Percentiles rank a stretch among this genome's conserved stretches.
phyloP scores from a whole-genome alignment of 2,113 vertebrate species.

The Anoplopoma fimbria region DNA sequence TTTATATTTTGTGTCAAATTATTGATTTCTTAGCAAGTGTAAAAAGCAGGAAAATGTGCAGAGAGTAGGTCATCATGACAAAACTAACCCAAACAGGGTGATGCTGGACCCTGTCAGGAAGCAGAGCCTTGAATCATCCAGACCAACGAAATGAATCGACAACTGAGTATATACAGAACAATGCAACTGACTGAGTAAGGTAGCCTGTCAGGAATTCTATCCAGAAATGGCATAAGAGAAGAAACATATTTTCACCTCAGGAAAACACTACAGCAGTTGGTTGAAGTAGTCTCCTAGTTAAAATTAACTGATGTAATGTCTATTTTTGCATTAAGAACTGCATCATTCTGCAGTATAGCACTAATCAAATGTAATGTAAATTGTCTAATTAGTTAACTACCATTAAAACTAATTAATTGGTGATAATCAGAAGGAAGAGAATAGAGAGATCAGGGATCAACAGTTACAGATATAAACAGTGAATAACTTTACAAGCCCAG shows the following conservation, averaged over 20 bases:
- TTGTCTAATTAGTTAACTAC: background rate
- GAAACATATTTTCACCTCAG: background rate
- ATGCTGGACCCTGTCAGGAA: too few relatives aligned
- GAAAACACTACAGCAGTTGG: background rate
- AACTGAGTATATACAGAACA: background rate
- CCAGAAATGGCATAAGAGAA: background rate
- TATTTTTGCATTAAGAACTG: background rate
- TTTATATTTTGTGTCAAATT: background rate
- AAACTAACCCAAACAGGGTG: too few relatives aligned
- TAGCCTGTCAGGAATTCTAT: too few relatives aligned
- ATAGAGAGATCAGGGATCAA: constrained; percentile 5
- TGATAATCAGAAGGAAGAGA: background rate
- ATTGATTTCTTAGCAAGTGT: background rate
- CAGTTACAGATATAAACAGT: constrained; percentile 1
- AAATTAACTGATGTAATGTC: background rate
- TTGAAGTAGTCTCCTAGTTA: background rate
- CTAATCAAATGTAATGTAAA: background rate
- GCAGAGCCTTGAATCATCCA: too few relatives aligned
- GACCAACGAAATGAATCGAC: background rate
- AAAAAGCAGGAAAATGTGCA: background rate
- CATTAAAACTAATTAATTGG: constrained; percentile 16
- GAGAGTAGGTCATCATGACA: background rate
- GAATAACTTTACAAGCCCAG: constrained; percentile 9
- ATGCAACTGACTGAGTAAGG: background rate
- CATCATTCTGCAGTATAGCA: background rate